phyloP scores from a whole-genome alignment of 2,888 invertebrate genomes.

The Lingula anatina region DNA sequence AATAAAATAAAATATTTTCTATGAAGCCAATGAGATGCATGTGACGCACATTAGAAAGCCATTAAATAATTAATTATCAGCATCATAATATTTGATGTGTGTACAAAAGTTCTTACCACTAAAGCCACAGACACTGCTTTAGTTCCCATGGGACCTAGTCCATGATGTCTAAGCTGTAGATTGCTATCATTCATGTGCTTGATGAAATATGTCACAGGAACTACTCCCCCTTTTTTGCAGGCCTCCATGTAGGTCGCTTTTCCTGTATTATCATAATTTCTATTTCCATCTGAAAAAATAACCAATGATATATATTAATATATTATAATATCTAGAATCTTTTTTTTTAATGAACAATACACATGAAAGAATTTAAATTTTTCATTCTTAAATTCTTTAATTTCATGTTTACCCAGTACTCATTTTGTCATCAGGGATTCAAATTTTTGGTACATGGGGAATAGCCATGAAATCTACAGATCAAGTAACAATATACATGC shows the following conservation, averaged over 20 bases:
- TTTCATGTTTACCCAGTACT: no score
- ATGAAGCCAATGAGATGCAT: no score
- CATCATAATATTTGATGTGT: neutral
- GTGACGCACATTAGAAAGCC: neutral
- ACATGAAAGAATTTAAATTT: no score
- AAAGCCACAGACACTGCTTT: constrained; percentile 45
- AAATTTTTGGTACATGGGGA: no score
- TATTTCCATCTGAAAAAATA: constrained; percentile 22
- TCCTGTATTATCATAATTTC: constrained; percentile 41
- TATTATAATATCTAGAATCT: no score
- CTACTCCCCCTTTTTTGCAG: constrained; percentile 42
- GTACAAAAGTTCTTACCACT: constrained; percentile 30
- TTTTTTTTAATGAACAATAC: no score
- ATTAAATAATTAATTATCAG: neutral
- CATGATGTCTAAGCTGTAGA: constrained; percentile 48
- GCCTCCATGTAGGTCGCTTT: constrained; percentile 42
- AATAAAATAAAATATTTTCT: neutral
- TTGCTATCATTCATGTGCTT: constrained; percentile 43
- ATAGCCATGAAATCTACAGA: no score
- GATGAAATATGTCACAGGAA: constrained; percentile 48
- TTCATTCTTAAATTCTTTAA: no score
- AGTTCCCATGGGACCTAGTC: constrained; percentile 41
- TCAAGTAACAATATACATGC: no score
- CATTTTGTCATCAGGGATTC: no score
- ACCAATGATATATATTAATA: no score